Conservation (phyloP, 2,888 invertebrate species). For the Campoplex nolae region DNA sequence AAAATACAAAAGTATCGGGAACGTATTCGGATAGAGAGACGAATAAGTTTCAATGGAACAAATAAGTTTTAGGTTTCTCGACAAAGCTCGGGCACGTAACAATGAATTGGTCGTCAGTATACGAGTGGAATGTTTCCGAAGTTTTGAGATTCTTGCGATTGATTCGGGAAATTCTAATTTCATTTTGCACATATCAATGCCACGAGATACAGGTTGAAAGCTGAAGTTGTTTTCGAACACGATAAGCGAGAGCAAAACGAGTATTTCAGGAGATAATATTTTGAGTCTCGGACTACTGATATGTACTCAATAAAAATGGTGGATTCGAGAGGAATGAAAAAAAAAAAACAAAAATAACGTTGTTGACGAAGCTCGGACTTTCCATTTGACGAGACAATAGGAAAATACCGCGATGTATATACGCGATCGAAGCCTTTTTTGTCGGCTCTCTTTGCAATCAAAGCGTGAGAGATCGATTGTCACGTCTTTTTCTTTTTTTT, state of each 20-base stretch:
- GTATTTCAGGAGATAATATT: too few species aligned
- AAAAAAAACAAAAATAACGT: too few species aligned
- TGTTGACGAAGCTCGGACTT: background rate
- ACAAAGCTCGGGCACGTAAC: background rate
- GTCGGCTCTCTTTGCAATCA: conserved; percentile 20
- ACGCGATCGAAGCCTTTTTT: conserved; percentile 15
- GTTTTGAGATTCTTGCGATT: background rate
- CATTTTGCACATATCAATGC: background rate
- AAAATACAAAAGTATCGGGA: background rate
- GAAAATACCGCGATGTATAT: conserved; percentile 19
- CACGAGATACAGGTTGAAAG: background rate
- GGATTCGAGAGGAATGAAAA: background rate
- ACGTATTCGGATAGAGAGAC: background rate
- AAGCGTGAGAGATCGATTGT: background rate
- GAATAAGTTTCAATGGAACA: background rate
- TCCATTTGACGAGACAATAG: background rate
- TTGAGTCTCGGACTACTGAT: too few species aligned
- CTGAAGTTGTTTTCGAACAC: background rate
- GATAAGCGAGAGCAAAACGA: too few species aligned
- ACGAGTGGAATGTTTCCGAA: background rate
- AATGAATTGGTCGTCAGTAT: background rate
- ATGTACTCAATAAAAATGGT: too few species aligned
- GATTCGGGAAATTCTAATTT: background rate
- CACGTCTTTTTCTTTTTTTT: background rate
- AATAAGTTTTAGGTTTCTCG: background rate